Evolutionary conservation across 2,797 vertebrate species (phyloP).

Genomic region (Eupleurogrammus muticus): DNA sequence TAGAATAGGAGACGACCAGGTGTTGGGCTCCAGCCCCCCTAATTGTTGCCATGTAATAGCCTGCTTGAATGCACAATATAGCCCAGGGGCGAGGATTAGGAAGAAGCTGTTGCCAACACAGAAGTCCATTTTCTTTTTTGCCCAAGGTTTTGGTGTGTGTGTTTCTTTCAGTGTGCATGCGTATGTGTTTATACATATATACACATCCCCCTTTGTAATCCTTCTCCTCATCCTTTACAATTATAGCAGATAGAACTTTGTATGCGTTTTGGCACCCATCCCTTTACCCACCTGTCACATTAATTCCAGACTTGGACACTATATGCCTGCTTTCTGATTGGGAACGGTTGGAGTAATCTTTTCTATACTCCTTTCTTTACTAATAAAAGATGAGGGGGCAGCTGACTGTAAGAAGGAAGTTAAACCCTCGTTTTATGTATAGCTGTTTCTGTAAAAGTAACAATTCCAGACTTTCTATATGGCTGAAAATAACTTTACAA

Average conservation of each 20-base stretch:
- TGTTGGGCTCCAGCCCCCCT: slow-evolving; percentile 88
- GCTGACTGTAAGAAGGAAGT: background rate
- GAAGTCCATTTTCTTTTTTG: slow-evolving; percentile 80
- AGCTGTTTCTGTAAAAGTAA: slow-evolving; percentile 7
- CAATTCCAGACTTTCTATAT: background rate
- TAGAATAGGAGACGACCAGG: slow-evolving; percentile 90
- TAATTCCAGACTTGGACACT: background rate
- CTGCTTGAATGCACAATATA: slow-evolving; percentile 91
- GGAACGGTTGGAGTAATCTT: background rate
- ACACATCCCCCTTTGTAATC: slow-evolving; percentile 32
- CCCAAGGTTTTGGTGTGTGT: slow-evolving; percentile 63
- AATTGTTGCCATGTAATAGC: slow-evolving; percentile 92
- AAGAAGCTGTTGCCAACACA: slow-evolving; percentile 86
- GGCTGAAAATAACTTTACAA: background rate
- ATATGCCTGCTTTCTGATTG: slow-evolving; percentile 22
- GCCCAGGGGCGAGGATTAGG: slow-evolving; percentile 88
- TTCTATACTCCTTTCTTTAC: background rate
- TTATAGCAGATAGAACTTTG: slow-evolving; percentile 30
- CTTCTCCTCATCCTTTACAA: slow-evolving; percentile 41
- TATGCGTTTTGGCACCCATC: slow-evolving; percentile 16
- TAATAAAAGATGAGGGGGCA: background rate
- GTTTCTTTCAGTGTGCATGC: slow-evolving; percentile 47
- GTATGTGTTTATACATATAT: slow-evolving; percentile 43
- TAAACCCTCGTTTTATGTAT: background rate
- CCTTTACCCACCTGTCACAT: background rate